Percentiles rank a stretch among this genome's conserved stretches.
Conservation (phyloP, 2,113 vertebrate genomes). For the Pholis gunnellus region DNA sequence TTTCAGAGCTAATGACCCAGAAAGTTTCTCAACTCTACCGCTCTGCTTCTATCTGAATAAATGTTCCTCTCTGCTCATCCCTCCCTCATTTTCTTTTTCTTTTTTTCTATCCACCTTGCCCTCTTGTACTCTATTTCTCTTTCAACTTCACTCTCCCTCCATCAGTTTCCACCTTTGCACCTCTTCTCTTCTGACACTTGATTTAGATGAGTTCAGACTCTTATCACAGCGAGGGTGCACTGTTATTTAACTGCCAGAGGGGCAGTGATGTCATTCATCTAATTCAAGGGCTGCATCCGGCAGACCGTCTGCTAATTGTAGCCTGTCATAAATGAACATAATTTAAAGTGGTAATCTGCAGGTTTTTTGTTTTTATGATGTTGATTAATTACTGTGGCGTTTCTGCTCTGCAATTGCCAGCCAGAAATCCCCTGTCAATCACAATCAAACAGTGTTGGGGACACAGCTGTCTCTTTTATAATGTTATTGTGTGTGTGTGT, state of each 20-base stretch:
- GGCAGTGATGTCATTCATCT: constrained; percentile 25
- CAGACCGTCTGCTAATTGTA: constrained; percentile 44
- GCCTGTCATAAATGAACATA: constrained; percentile 9
- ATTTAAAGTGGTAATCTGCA: constrained; percentile 31
- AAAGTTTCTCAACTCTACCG: constrained; percentile 51
- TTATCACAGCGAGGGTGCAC: not conserved
- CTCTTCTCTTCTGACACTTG: constrained; percentile 28
- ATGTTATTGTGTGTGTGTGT: not conserved
- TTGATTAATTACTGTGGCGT: constrained; percentile 30
- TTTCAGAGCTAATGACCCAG: constrained; percentile 59
- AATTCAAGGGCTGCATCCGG: not conserved
- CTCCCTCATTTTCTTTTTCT: not conserved
- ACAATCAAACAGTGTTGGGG: constrained; percentile 7
- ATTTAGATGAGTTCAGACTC: constrained; percentile 40
- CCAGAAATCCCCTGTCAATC: constrained; percentile 11
- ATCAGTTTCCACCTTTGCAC: not conserved
- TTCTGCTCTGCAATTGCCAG: constrained; percentile 3
- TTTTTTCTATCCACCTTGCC: not conserved
- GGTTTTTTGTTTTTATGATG: not conserved
- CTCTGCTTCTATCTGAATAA: not conserved
- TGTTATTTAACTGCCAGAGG: constrained; percentile 12
- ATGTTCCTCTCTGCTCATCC: constrained; percentile 5
- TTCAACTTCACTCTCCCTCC: not conserved
- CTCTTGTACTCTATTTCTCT: not conserved
- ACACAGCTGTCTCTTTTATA: not conserved